These are phyloP conservation scores for Hoplostethus atlanticus DNA, from an alignment of 2,797 vertebrate species.

Conservation along the genomic window DNA sequence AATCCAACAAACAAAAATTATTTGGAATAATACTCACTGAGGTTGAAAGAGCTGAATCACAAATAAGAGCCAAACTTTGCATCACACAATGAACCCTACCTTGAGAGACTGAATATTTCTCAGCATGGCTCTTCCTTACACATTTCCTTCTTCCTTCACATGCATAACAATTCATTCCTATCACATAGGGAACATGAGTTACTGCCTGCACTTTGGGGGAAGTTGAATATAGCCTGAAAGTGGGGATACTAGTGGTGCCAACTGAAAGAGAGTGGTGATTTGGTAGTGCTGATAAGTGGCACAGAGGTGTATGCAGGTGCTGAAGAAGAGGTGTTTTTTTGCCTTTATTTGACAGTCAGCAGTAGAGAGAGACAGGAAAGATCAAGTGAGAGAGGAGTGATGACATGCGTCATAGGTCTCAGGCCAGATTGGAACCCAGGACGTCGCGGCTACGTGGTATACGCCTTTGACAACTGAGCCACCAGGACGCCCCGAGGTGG, in stretches of 20 bases:
- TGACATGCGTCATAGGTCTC: too few relatives aligned
- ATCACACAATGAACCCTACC: slow-evolving; percentile 41
- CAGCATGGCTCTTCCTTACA: not conserved
- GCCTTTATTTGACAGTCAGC: too few relatives aligned
- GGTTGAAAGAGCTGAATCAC: slow-evolving; percentile 19
- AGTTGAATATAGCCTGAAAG: slow-evolving; percentile 22
- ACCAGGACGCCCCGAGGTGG: too few relatives aligned
- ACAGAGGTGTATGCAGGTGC: not conserved
- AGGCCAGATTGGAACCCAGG: too few relatives aligned
- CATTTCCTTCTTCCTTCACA: not conserved
- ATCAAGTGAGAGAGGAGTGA: too few relatives aligned
- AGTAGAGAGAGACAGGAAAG: too few relatives aligned
- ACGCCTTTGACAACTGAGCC: too few relatives aligned
- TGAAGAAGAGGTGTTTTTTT: not conserved
- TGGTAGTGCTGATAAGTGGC: not conserved
- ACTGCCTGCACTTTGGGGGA: slow-evolving; percentile 26
- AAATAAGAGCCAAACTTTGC: slow-evolving; percentile 31
- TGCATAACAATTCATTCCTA: slow-evolving; percentile 18
- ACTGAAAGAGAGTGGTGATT: slow-evolving; percentile 14
- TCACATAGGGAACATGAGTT: slow-evolving; percentile 15
- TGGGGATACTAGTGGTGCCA: not conserved
- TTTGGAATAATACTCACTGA: slow-evolving; percentile 20
- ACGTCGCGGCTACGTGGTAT: too few relatives aligned
- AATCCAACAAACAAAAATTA: slow-evolving; percentile 29
- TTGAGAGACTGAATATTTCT: slow-evolving; percentile 22